phyloP scores from a whole-genome alignment of 2,888 invertebrate genomes.

The Trichacis sp. region DNA sequence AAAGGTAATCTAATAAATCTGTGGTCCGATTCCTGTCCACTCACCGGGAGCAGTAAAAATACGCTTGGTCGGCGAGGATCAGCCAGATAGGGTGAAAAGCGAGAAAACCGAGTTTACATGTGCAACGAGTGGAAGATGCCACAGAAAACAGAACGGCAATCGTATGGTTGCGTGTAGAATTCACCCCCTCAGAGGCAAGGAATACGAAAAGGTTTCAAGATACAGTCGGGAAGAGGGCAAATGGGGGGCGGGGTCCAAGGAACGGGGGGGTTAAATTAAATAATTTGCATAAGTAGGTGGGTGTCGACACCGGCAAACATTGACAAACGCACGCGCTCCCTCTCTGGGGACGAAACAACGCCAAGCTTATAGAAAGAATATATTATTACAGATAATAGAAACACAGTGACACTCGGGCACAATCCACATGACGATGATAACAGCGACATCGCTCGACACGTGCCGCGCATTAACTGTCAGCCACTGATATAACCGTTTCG shows the following conservation, averaged over 20 bases:
- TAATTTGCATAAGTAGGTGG: slow-evolving; percentile 70
- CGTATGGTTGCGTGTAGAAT: slow-evolving; percentile 52
- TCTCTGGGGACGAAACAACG: slow-evolving; percentile 34
- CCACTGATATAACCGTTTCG: slow-evolving; percentile 57
- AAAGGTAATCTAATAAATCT: too few relatives aligned
- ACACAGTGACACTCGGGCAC: slow-evolving; percentile 51
- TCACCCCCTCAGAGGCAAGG: slow-evolving; percentile 60
- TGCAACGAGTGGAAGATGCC: slow-evolving; percentile 16
- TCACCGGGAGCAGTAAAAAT: too few relatives aligned
- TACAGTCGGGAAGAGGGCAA: slow-evolving; percentile 60
- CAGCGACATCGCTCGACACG: slow-evolving; percentile 56
- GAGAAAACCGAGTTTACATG: slow-evolving; percentile 14
- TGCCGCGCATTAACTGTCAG: slow-evolving; percentile 46
- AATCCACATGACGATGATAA: slow-evolving; percentile 56
- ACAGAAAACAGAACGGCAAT: slow-evolving; percentile 48
- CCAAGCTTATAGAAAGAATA: slow-evolving; percentile 61
- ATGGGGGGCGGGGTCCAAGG: slow-evolving; percentile 22
- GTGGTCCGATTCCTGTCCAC: too few relatives aligned
- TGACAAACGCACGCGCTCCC: slow-evolving; percentile 65
- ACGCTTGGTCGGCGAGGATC: too few relatives aligned
- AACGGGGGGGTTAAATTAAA: slow-evolving; percentile 66
- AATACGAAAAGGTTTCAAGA: slow-evolving; percentile 69
- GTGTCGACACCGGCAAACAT: slow-evolving; percentile 69
- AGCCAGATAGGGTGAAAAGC: too few relatives aligned
- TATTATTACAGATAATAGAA: slow-evolving; percentile 68